These are phyloP conservation scores for Mallateleia sp. DNA, from an alignment of 2,888 invertebrate genomes.

Conservation along the genomic window DNA sequence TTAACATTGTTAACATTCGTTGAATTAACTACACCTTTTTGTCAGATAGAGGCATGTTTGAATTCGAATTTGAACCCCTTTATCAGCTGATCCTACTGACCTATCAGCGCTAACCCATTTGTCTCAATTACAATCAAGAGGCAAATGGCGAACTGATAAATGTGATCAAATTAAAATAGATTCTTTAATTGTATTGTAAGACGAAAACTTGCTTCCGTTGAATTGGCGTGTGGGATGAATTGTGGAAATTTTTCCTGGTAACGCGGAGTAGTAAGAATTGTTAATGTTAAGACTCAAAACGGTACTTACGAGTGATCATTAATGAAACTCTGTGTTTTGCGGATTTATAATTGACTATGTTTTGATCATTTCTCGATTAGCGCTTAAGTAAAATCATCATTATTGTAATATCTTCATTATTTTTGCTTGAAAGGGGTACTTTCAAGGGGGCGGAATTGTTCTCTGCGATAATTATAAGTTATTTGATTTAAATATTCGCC, in stretches of 20 bases:
- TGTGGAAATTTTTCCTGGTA: not conserved
- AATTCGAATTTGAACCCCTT: not conserved
- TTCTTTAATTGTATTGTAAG: not conserved
- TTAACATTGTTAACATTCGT: not conserved
- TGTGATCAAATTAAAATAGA: not conserved
- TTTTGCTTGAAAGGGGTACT: no score
- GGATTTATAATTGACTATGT: no score
- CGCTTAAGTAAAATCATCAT: no score
- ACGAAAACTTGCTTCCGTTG: slow-evolving; percentile 1
- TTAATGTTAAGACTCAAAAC: not conserved
- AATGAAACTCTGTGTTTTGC: no score
- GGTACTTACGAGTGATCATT: not conserved
- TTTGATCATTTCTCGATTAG: no score
- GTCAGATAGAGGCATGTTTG: not conserved
- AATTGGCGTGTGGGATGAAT: slow-evolving; percentile 23
- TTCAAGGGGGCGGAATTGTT: no score
- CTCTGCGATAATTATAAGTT: no score
- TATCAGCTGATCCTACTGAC: not conserved
- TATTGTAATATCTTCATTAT: no score
- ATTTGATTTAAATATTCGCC: no score
- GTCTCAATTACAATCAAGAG: not conserved
- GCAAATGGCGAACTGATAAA: not conserved
- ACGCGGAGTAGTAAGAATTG: not conserved
- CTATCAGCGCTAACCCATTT: not conserved
- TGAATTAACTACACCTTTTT: not conserved